Base-by-base conservation (phyloP, 2,797 vertebrate genomes). In the Heterohyrax brucei region DNA sequence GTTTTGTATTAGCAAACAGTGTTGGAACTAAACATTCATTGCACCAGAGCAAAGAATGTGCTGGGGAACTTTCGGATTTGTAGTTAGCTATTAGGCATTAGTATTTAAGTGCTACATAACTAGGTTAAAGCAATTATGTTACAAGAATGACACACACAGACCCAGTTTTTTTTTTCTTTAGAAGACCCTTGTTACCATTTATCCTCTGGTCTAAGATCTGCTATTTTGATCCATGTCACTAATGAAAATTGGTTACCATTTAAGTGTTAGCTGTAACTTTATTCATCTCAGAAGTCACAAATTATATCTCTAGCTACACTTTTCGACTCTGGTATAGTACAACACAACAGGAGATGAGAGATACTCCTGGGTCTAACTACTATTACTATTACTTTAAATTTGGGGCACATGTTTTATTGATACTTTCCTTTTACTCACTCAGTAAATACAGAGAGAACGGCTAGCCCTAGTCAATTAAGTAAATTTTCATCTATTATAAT, bases 241-340 rank as follows among this genome's bases (percentile, higher is more conserved):
- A 62, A 16, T 86, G 59, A 87, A 95, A 91, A 64, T 64, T 76
- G 28, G 21, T 94, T 92, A 66, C 22, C 14, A 2, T 95, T 86
- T 89, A 75, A 24, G 21, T 91, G 24, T 76, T 70, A 56, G 10
- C 39, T 56, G 3, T 56, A 56, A 56, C 53, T 56, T 56, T 56
- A 56, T 56, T 56, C 53, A 56, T 56, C 53, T 56, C 53, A 56
- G 53, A 77, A 64, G 9, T 12, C 6, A 87, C 80, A 84, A 89
- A 62, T 8, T 46, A 88, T 46, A 53, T 64, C 53, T 56, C 53
- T 33, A 59, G 30, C 3, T 61, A 61, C n/a, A 86, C 2, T 53
- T 75, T n/a, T 85, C 68, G 5, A 70, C 68, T 86, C 64, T 86
- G 26, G 24, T 48, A 10, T 62, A 26, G 64, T 79, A 33, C 14